A percentile compares a stretch with the other conserved stretches of the same genome.
phyloP scores from a whole-genome alignment of 2,888 invertebrate species.

The Atethmia centrago region DNA sequence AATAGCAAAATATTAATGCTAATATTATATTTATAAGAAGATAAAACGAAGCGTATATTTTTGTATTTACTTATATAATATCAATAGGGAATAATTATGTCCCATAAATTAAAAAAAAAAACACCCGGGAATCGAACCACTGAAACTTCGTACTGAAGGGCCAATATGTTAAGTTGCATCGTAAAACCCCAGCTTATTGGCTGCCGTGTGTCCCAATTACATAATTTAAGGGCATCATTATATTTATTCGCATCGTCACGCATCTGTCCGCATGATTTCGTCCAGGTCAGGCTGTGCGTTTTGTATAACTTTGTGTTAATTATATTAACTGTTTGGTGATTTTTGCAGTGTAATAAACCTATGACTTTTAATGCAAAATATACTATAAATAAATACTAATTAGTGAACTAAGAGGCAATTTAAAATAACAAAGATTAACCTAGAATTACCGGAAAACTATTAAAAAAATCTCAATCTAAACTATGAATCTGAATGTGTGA shows the following conservation, averaged over 20 bases:
- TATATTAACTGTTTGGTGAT: neutral
- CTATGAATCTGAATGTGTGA: too few species aligned
- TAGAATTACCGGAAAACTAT: too few species aligned
- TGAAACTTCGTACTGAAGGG: neutral
- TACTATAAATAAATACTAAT: neutral
- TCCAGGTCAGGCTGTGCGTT: conserved; percentile 40
- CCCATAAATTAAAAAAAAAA: neutral
- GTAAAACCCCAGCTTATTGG: conserved; percentile 52
- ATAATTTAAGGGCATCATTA: conserved; percentile 66
- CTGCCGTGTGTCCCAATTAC: conserved; percentile 69
- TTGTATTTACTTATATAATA: neutral
- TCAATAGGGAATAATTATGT: neutral
- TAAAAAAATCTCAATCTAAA: too few species aligned
- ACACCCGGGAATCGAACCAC: neutral
- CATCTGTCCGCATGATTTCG: conserved; percentile 51
- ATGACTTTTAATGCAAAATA: neutral
- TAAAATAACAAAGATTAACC: neutral
- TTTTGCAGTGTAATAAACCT: neutral
- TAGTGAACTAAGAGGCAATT: neutral
- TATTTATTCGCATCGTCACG: conserved; percentile 56
- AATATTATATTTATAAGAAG: neutral
- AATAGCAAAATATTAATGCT: neutral
- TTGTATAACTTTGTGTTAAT: neutral
- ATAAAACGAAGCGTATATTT: neutral
- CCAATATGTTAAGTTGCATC: conserved; percentile 50